Evolutionary conservation across 2,888 invertebrate species (phyloP), one percentile per base, ranked within the genome.

Genomic region (Unio pictorum): DNA sequence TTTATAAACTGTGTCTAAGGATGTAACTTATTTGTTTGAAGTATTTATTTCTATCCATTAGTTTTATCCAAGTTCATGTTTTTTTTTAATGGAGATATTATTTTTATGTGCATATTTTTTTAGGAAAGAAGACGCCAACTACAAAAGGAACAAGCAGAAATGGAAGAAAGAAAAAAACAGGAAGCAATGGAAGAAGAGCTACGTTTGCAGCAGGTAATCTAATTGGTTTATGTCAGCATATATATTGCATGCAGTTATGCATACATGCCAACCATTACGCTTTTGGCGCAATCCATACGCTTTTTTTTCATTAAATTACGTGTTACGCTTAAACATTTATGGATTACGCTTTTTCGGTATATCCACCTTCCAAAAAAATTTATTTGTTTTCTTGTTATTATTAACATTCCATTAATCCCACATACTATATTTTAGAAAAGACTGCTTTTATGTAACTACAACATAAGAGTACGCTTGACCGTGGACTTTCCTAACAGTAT

Each of bases 111-210:
- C 30, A 59, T 28, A 18, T 57, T 55, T 58, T 69, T 69, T 23
- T 63, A 86, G 85, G 83, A 84, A 69, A 69, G 84, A 66, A 81
- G 73, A 73, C 83, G 79, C 66, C 69, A 86, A 89, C 92, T 82
- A 91, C 91, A 71, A 88, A 90, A 81, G 92, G 83, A 87, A 56
- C 70, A 71, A 62, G 72, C 72, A 76, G 92, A 93, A 81, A 91
- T 92, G 83, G 88, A 82, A 87, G 91, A 85, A 60, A 82, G 85
- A 64, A 80, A 81, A 64, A 68, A 71, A 34, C 68, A 69, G 67
- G 79, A 82, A 58, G 68, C 79, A 64, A 76, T 79, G 58, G 70
- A 78, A 54, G 79, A 81, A 68, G 74, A 82, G 69, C 72, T 80
- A 62, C 75, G 82, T 65, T 77, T 82, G 73, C 71, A 83, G 76